These are phyloP conservation scores for Recurvirostra avosetta DNA, from an alignment of 2,113 vertebrate species.

Conservation along the genomic window DNA sequence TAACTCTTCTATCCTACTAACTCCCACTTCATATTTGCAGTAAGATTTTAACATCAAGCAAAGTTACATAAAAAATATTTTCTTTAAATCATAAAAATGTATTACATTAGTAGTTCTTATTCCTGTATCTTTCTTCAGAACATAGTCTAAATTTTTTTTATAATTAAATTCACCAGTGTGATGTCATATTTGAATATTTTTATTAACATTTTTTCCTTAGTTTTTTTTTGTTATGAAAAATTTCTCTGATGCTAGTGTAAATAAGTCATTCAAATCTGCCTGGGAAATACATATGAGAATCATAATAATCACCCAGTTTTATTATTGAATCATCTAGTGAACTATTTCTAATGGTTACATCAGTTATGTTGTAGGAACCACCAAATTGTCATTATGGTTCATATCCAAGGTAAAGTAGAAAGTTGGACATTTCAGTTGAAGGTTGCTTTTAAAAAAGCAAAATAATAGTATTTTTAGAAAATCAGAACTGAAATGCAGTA, in stretches of 20 bases:
- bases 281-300: background rate
- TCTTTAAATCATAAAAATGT: background rate
- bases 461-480: background rate
- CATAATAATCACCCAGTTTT: background rate
- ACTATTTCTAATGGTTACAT: background rate
- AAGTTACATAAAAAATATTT: background rate
- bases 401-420: background rate
- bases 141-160: background rate
- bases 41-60: background rate
- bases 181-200: background rate
- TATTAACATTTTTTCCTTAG: background rate
- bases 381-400: background rate
- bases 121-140: background rate
- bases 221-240: background rate
- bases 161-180: background rate
- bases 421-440: background rate
- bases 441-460: background rate
- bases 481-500: background rate
- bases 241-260: background rate
- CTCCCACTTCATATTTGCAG: background rate
- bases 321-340: background rate
- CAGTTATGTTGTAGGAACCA: background rate
- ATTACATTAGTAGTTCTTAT: background rate
- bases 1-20: background rate
- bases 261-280: background rate